These are phyloP conservation scores for Pseudachorutes palmiensis DNA, from an alignment of 1,140 invertebrate species.

Conservation along the genomic window DNA sequence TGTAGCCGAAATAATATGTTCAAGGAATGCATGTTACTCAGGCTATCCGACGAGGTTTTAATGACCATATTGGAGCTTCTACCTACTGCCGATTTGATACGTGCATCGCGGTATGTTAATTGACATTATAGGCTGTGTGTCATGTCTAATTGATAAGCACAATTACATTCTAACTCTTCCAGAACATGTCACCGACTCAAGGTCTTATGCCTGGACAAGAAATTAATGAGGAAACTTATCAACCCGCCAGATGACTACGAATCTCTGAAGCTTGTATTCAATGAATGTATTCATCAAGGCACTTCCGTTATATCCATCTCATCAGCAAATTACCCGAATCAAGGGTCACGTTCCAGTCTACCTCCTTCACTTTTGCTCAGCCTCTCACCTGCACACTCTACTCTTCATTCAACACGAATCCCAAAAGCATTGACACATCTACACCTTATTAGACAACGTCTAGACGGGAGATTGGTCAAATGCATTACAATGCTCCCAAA, in stretches of 20 bases:
- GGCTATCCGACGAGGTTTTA: slow-evolving; percentile 35
- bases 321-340: slow-evolving; percentile 17
- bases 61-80: slow-evolving; percentile 31
- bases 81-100: slow-evolving; percentile 23
- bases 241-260: slow-evolving; percentile 31
- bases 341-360: slow-evolving; percentile 29
- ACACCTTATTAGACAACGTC: slow-evolving; percentile 25
- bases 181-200: slow-evolving; percentile 26
- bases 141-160: neutral
- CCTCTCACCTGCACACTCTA: neutral
- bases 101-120: slow-evolving; percentile 23
- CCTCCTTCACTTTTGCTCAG: slow-evolving; percentile 17
- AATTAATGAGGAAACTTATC: slow-evolving; percentile 29
- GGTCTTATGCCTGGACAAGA: slow-evolving; percentile 24
- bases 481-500: slow-evolving; percentile 24
- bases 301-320: slow-evolving; percentile 19
- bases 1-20: no score
- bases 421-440: slow-evolving; percentile 25
- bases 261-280: slow-evolving; percentile 26
- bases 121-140: slow-evolving; percentile 7
- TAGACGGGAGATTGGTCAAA: slow-evolving; percentile 20
- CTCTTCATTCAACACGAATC: neutral
- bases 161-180: slow-evolving; percentile 1
- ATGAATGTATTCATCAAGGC: slow-evolving; percentile 8
- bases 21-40: slow-evolving; percentile 14